A percentile compares a stretch with the other conserved stretches of the same genome.
Conservation (phyloP, 2,113 vertebrate species). For the Gobius niger region DNA sequence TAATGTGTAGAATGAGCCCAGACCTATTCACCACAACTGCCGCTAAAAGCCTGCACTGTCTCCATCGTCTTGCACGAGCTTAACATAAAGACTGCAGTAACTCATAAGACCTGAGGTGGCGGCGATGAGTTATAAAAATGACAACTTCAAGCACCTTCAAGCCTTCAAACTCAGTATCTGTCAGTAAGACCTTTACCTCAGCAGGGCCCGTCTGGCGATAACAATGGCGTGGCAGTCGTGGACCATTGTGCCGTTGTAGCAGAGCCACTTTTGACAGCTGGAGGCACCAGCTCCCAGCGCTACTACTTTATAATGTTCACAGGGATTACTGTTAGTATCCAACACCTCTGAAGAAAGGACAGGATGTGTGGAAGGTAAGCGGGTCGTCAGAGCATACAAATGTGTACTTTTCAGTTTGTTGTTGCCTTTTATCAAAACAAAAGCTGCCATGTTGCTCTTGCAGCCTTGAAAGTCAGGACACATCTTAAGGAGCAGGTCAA, state of each 20-base stretch:
- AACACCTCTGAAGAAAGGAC: constrained; percentile 43
- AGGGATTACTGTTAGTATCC: constrained; percentile 47
- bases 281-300: constrained; percentile 79
- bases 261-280: constrained; percentile 73
- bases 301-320: constrained; percentile 79
- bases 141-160: background rate
- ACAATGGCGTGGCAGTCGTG: constrained; percentile 83
- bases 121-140: no score
- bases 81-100: background rate
- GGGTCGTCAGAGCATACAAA: background rate
- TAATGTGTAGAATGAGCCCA: no score
- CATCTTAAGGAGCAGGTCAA: constrained; percentile 75
- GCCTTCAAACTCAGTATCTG: background rate
- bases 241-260: constrained; percentile 78
- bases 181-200: constrained; percentile 73
- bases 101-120: no score
- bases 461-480: constrained; percentile 66
- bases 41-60: no score
- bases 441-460: constrained; percentile 80
- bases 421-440: constrained; percentile 83
- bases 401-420: background rate
- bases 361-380: background rate
- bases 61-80: no score
- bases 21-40: no score
- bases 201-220: constrained; percentile 81